Conservation (phyloP, 2,797 vertebrate species). For the Telmatherina bonti region DNA sequence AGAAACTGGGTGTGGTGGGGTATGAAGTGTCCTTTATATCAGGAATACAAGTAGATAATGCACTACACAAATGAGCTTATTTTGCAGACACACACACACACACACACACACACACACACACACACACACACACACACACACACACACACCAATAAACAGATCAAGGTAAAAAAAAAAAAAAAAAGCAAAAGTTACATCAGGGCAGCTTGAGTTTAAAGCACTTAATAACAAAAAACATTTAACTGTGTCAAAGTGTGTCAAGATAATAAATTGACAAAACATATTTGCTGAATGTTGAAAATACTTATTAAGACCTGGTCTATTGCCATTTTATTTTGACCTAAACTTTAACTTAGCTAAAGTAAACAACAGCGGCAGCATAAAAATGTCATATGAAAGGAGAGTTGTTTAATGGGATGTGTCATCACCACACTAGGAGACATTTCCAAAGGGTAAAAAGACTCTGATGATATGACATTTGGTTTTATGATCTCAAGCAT, state of each 20-base stretch:
- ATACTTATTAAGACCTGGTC: slow-evolving; percentile 22
- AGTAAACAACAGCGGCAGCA: slow-evolving; percentile 34
- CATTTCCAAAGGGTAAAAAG: slow-evolving; percentile 30
- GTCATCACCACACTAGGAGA: slow-evolving; percentile 15
- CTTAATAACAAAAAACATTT: slow-evolving; percentile 21
- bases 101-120: too few species aligned
- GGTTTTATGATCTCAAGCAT: slow-evolving; percentile 41
- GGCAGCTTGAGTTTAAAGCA: background rate
- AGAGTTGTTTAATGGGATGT: slow-evolving; percentile 33
- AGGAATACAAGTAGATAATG: slow-evolving; percentile 31
- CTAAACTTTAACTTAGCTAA: slow-evolving; percentile 22
- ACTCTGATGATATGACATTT: slow-evolving; percentile 24
- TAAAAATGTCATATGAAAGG: slow-evolving; percentile 26
- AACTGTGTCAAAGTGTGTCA: slow-evolving; percentile 23
- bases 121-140: too few species aligned
- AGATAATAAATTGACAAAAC: slow-evolving; percentile 36
- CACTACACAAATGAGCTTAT: slow-evolving; percentile 43
- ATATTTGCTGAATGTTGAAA: slow-evolving; percentile 12
- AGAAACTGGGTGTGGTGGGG: slow-evolving; percentile 55
- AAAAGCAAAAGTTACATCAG: background rate
- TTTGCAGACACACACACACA: slow-evolving; percentile 49
- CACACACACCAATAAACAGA: slow-evolving; percentile 65
- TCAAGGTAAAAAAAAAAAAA: slow-evolving; percentile 49
- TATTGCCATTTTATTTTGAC: slow-evolving; percentile 30
- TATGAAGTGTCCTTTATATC: slow-evolving; percentile 45